Percentiles rank a stretch among this genome's conserved stretches.
Conservation (phyloP, 2,113 vertebrate species). For the Pelobates fuscus region DNA sequence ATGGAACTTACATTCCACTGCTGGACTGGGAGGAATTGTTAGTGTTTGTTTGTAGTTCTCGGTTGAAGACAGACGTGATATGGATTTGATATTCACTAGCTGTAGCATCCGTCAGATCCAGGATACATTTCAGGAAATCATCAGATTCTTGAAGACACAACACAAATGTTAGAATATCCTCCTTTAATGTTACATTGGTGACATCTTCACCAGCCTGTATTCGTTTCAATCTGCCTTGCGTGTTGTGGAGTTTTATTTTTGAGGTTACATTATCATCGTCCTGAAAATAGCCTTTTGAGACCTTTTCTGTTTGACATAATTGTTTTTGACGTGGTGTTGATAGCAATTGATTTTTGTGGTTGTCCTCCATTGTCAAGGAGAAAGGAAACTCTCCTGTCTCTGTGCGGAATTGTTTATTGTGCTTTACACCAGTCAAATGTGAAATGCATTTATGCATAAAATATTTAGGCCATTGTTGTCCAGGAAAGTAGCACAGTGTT, state of each 20-base stretch:
- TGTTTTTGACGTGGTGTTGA: conserved; percentile 49
- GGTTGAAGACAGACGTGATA: too few species aligned
- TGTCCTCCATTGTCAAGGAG: background rate
- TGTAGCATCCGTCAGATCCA: background rate
- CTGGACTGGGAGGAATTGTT: too few species aligned
- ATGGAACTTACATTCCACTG: too few species aligned
- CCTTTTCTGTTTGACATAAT: conserved; percentile 48
- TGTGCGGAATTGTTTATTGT: background rate
- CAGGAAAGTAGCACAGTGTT: background rate
- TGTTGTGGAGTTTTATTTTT: background rate
- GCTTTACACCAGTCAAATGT: conserved; percentile 22
- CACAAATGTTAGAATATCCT: background rate
- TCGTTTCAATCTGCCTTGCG: background rate
- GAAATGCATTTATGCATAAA: conserved; percentile 29
- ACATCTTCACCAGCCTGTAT: conserved; percentile 14
- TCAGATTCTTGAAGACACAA: background rate
- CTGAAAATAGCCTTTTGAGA: conserved; percentile 40
- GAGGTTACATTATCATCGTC: conserved; percentile 12
- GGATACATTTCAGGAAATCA: conserved; percentile 2
- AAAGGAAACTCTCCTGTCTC: conserved; percentile 11
- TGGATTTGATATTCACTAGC: background rate
- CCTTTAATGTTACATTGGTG: conserved; percentile 5
- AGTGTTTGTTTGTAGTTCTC: too few species aligned
- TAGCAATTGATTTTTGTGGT: conserved; percentile 31
- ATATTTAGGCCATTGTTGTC: conserved; percentile 29